phyloP scores from a whole-genome alignment of 2,797 vertebrate genomes.

The Poecilia wingei region DNA sequence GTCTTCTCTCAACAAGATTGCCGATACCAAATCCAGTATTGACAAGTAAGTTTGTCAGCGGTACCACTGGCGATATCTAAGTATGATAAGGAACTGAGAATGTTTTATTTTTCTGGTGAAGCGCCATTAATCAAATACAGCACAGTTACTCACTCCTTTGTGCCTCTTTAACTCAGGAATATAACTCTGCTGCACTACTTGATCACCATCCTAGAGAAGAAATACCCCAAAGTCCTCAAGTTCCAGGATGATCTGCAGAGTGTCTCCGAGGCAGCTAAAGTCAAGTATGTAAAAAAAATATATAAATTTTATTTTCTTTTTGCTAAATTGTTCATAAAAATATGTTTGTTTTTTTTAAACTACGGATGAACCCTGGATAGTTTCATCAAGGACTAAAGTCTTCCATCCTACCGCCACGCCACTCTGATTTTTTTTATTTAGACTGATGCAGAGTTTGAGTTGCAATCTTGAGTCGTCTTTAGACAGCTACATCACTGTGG shows the following conservation, averaged over 20 bases:
- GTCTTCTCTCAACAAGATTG: conserved; percentile 98
- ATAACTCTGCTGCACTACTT: conserved; percentile 98
- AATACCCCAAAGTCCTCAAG: conserved; percentile 92
- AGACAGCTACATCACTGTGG: neutral
- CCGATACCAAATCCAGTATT: conserved; percentile 98
- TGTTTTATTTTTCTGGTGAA: conserved; percentile 4
- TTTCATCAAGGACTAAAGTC: neutral
- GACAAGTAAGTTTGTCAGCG: conserved; percentile 91
- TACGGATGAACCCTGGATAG: neutral
- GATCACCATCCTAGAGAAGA: conserved; percentile 97
- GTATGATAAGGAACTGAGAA: conserved; percentile 30
- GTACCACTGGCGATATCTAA: conserved; percentile 1
- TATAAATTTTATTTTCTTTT: neutral
- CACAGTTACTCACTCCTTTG: neutral
- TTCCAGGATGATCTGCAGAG: conserved; percentile 91
- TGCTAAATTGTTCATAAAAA: neutral
- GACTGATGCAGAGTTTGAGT: neutral
- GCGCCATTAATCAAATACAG: neutral
- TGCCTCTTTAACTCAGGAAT: conserved; percentile 80
- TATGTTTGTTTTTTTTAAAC: neutral
- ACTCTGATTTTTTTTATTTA: neutral
- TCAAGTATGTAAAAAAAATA: conserved; percentile 86
- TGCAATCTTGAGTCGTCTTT: neutral
- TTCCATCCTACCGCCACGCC: neutral
- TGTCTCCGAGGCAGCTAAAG: conserved; percentile 94